Evolutionary conservation across 2,797 vertebrate species (phyloP).

Genomic region (Echeneis naucrates): DNA sequence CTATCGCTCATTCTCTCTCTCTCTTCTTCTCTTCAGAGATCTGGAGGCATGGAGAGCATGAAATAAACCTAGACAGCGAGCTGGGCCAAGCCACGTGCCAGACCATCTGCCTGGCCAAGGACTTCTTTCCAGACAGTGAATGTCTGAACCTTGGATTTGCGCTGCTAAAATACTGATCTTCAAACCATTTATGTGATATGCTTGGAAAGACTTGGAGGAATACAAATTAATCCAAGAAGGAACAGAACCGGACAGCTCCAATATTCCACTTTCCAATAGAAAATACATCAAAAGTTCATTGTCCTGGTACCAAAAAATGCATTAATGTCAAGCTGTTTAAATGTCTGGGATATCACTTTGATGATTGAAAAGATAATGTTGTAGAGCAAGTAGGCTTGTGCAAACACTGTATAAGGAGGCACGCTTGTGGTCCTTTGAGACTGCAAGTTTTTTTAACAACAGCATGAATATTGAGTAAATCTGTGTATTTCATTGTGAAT

Average conservation of each 20-base stretch:
- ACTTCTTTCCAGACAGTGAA: slow-evolving; percentile 58
- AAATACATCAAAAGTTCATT: background rate
- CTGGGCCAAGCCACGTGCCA: slow-evolving; percentile 41
- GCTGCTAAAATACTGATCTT: slow-evolving; percentile 26
- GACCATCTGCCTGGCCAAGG: slow-evolving; percentile 71
- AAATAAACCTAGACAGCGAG: slow-evolving; percentile 53
- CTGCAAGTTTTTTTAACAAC: background rate
- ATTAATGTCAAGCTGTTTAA: background rate
- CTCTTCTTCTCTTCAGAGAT: slow-evolving; percentile 25
- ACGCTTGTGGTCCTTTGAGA: background rate
- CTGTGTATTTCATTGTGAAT: background rate
- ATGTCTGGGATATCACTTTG: background rate
- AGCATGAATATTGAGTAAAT: background rate
- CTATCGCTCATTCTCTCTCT: slow-evolving; percentile 26
- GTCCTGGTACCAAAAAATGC: background rate
- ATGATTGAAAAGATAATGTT: background rate
- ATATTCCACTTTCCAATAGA: background rate
- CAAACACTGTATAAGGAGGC: background rate
- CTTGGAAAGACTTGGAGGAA: slow-evolving; percentile 1
- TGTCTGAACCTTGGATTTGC: slow-evolving; percentile 41
- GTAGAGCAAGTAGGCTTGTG: background rate
- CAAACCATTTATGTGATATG: background rate
- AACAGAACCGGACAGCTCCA: background rate
- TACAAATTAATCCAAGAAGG: slow-evolving; percentile 25
- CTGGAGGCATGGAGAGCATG: slow-evolving; percentile 26